Conservation (phyloP, 92 coral and sea anemone species). For the Galaxea fascicularis region DNA sequence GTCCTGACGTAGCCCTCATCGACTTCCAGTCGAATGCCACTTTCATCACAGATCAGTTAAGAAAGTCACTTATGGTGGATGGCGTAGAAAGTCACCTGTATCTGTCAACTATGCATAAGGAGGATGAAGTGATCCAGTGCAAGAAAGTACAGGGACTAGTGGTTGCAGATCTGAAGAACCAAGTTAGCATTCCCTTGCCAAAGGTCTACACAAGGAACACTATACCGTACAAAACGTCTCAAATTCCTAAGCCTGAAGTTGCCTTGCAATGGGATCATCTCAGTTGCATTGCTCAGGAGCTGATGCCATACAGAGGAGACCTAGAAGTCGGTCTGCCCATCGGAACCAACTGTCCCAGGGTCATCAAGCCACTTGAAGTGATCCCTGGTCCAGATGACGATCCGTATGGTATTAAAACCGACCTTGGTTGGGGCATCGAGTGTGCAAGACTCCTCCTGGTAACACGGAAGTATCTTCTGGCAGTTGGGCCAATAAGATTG, state of each 20-base stretch:
- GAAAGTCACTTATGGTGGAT: constrained; percentile 34
- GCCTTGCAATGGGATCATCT: constrained; percentile 63
- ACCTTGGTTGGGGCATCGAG: constrained; percentile 73
- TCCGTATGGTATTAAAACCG: constrained; percentile 62
- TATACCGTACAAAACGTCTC: constrained; percentile 57
- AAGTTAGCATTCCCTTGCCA: constrained; percentile 42
- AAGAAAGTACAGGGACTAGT: constrained; percentile 52
- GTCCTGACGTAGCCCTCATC: constrained; percentile 62
- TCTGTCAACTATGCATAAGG: constrained; percentile 65
- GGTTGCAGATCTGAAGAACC: constrained; percentile 30
- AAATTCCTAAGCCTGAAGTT: constrained; percentile 68
- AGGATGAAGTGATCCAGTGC: constrained; percentile 53
- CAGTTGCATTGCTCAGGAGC: constrained; percentile 41
- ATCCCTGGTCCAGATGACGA: constrained; percentile 61
- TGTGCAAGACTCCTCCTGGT: constrained; percentile 37
- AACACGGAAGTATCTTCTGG: constrained; percentile 2
- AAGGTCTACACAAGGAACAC: constrained; percentile 44
- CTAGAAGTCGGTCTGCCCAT: constrained; percentile 57
- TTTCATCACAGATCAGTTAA: constrained; percentile 56
- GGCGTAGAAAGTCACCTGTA: constrained; percentile 57
- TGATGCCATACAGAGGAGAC: constrained; percentile 63
- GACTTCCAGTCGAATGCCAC: constrained; percentile 71
- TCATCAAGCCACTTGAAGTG: constrained; percentile 66
- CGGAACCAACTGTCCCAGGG: constrained; percentile 63
- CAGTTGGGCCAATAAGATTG: constrained; percentile 41